Evolutionary conservation across 2,888 invertebrate genomes (phyloP).

Genomic region (Torymus aiolomorphi): DNA sequence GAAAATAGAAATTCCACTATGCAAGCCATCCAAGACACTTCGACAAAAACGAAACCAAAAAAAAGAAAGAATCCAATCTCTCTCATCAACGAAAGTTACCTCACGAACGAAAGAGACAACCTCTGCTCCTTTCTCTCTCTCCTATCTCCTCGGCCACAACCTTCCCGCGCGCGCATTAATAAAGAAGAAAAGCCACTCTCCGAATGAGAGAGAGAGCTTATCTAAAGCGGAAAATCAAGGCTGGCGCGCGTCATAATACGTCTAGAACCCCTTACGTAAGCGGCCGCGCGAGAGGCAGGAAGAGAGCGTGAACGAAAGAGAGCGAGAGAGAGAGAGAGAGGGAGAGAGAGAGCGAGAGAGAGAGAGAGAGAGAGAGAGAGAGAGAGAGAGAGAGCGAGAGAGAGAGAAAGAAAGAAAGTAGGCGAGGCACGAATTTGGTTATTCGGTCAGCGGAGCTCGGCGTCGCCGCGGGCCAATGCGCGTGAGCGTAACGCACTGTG

Average conservation of each 20-base stretch:
- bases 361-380: no score
- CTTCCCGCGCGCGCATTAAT: no score
- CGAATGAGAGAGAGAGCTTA: slow-evolving; percentile 12
- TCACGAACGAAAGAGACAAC: no score
- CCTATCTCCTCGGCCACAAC: no score
- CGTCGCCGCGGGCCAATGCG: slow-evolving; percentile 37
- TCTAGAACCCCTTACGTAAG: slow-evolving; percentile 1
- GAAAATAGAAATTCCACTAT: no score
- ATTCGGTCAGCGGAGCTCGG: slow-evolving; percentile 72
- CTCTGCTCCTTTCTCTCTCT: no score
- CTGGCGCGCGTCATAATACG: background rate
- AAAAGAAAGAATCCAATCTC: no score
- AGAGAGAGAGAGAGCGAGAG: no score
- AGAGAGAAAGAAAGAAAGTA: slow-evolving; percentile 64
- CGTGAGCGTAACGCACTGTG: background rate
- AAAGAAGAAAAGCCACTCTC: slow-evolving; percentile 26
- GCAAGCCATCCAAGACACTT: background rate
- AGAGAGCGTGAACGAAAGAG: no score
- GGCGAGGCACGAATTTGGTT: slow-evolving; percentile 73
- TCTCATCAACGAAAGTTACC: no score
- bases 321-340: slow-evolving; percentile 18
- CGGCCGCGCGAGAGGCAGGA: slow-evolving; percentile 26
- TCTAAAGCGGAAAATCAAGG: slow-evolving; percentile 51
- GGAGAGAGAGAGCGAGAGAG: slow-evolving; percentile 26
- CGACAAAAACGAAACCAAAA: slow-evolving; percentile 6